Evolutionary conservation across 1,140 invertebrate genomes (phyloP).

Genomic region (Cotesia chilonis): DNA sequence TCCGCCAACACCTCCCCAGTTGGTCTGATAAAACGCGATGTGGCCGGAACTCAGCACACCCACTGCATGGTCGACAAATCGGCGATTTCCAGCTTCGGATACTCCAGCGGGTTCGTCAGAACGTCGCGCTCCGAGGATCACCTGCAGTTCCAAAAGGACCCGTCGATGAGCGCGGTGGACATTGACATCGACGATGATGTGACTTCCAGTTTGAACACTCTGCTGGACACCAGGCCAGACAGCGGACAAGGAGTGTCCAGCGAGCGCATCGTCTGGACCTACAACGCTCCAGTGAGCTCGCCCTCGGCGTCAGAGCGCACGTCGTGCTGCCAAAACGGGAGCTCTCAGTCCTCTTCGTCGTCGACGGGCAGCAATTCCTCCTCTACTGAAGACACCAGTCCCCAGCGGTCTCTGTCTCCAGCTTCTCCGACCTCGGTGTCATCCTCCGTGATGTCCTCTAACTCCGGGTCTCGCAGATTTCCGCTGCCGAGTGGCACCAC

Average conservation of each 20-base stretch:
- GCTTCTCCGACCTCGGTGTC: constrained; percentile 85
- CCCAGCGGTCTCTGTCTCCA: constrained; percentile 75
- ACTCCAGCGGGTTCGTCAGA: constrained; percentile 70
- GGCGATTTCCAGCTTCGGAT: constrained; percentile 52
- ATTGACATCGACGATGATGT: constrained; percentile 93
- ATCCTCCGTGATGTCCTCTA: constrained; percentile 84
- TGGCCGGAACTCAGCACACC: constrained; percentile 46
- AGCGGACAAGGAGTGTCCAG: constrained; percentile 66
- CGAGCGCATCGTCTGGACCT: constrained; percentile 88
- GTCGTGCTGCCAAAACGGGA: constrained; percentile 63
- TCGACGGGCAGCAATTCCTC: constrained; percentile 68
- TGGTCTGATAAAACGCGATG: constrained; percentile 65
- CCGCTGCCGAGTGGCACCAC: constrained; percentile 50
- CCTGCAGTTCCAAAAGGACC: constrained; percentile 79
- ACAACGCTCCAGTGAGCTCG: constrained; percentile 79
- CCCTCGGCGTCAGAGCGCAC: constrained; percentile 61
- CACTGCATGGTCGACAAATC: constrained; percentile 38
- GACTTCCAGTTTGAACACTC: constrained; percentile 89
- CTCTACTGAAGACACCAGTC: constrained; percentile 73
- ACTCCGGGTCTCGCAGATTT: constrained; percentile 67
- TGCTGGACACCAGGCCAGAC: constrained; percentile 83
- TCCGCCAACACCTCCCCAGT: constrained; percentile 68
- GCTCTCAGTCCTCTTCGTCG: constrained; percentile 57
- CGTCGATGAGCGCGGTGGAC: constrained; percentile 80
- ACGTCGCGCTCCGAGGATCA: constrained; percentile 89